phyloP scores from a whole-genome alignment of 2,113 vertebrate species.

The Pseudopodoces humilis region DNA sequence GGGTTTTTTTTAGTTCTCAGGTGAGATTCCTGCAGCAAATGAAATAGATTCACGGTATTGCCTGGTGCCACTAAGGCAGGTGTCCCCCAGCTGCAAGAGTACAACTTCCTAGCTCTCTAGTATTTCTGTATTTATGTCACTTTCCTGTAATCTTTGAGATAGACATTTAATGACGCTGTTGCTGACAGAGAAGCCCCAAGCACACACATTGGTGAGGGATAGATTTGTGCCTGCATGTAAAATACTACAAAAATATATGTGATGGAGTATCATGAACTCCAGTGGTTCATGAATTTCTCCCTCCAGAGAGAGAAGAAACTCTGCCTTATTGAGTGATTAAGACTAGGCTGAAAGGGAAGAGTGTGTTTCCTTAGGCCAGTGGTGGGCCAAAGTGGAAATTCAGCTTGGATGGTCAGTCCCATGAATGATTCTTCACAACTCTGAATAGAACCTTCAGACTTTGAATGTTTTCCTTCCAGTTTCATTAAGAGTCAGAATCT shows the following conservation, averaged over 20 bases:
- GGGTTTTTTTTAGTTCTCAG: background rate
- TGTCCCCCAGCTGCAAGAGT: rapidly evolving
- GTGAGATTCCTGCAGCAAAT: background rate
- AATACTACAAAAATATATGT: background rate
- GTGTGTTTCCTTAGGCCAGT: background rate
- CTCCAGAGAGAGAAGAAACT: background rate
- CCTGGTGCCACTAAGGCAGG: background rate
- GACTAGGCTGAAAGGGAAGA: background rate
- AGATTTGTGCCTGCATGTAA: background rate
- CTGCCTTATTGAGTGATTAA: background rate
- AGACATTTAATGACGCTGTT: background rate
- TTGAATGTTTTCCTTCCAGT: background rate
- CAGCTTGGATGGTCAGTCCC: background rate
- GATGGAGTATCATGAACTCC: background rate
- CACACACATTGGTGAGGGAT: background rate
- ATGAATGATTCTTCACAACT: background rate
- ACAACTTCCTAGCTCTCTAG: background rate
- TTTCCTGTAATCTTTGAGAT: background rate
- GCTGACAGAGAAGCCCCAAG: background rate
- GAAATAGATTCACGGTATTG: background rate
- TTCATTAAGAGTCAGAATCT: background rate
- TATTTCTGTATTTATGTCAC: background rate
- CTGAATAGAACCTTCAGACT: background rate
- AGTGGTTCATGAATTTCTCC: background rate
- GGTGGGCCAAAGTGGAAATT: background rate